phyloP scores from a whole-genome alignment of 2,797 vertebrate species.

The Peromyscus aztecus region DNA sequence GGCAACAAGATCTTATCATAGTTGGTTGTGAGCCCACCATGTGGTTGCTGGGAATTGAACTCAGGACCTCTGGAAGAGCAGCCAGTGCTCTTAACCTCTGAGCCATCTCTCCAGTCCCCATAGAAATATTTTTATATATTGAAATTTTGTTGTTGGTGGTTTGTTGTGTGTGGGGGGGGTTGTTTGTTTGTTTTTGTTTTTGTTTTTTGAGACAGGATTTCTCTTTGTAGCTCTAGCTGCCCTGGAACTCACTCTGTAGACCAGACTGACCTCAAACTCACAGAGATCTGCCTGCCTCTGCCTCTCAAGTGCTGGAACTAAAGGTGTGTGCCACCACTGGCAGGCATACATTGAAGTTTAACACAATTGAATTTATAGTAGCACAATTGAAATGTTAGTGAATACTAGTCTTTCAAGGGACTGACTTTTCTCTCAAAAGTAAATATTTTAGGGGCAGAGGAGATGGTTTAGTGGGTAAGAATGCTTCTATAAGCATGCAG shows the following conservation, averaged over 20 bases:
- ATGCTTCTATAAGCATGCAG: not conserved
- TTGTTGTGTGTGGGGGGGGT: too few species aligned
- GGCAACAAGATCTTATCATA: not conserved
- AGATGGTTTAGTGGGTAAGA: not conserved
- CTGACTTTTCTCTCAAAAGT: slow-evolving; percentile 55
- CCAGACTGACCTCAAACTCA: not conserved
- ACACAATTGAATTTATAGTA: slow-evolving; percentile 12
- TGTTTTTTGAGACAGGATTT: not conserved
- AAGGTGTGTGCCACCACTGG: not conserved
- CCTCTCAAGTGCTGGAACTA: not conserved
- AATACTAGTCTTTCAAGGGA: not conserved
- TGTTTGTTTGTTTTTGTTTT: not conserved
- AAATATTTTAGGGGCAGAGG: not conserved
- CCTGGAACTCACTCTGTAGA: not conserved
- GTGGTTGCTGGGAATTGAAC: not conserved
- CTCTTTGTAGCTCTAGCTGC: not conserved
- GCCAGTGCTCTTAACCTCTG: not conserved
- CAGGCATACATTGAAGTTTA: not conserved
- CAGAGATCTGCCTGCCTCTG: not conserved
- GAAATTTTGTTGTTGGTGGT: not conserved
- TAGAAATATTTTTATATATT: not conserved
- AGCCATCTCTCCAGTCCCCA: not conserved
- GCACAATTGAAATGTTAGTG: not conserved
- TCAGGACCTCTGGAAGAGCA: not conserved
- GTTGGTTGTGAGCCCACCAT: not conserved